Conservation (phyloP, 2,113 vertebrate species). For the Forbesichthys agassizii region DNA sequence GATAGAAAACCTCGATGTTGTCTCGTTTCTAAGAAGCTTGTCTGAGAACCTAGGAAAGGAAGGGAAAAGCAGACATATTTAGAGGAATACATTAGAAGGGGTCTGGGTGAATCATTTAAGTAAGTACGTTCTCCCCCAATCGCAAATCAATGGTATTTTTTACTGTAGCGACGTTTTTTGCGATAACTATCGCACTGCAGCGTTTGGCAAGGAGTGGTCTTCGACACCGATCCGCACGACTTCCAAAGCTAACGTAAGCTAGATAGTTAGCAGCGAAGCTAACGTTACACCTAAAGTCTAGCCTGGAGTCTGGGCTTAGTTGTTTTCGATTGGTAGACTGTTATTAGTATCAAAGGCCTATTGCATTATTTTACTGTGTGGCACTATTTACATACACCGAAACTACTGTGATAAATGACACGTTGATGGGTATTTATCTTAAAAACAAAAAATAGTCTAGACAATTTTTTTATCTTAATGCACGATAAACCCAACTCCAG, state of each 20-base stretch:
- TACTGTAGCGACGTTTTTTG: not conserved
- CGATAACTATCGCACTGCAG: conserved; percentile 53
- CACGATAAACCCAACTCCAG: conserved; percentile 11
- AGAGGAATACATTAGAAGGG: conserved; percentile 32
- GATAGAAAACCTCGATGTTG: conserved; percentile 64
- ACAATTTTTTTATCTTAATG: not conserved
- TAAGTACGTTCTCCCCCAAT: conserved; percentile 30
- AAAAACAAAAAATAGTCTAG: not conserved
- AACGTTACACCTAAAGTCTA: conserved; percentile 25
- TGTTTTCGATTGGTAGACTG: not conserved
- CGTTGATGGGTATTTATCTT: not conserved
- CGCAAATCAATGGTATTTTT: not conserved
- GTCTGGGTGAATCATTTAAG: conserved; percentile 32
- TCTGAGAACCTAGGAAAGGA: conserved; percentile 61
- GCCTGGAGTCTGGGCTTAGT: not conserved
- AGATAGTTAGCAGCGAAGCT: conserved; percentile 26
- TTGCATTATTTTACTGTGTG: no score
- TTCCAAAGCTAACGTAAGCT: conserved; percentile 49
- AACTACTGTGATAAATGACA: not conserved
- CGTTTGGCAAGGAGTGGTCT: conserved; percentile 74
- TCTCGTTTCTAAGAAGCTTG: conserved; percentile 62
- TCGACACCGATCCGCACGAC: conserved; percentile 50
- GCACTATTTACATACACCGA: fast-evolving
- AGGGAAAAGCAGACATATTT: conserved; percentile 30
- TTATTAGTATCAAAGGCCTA: not conserved